Conservation (phyloP, 1,140 invertebrate species). For the Drosophila trapezifrons region DNA sequence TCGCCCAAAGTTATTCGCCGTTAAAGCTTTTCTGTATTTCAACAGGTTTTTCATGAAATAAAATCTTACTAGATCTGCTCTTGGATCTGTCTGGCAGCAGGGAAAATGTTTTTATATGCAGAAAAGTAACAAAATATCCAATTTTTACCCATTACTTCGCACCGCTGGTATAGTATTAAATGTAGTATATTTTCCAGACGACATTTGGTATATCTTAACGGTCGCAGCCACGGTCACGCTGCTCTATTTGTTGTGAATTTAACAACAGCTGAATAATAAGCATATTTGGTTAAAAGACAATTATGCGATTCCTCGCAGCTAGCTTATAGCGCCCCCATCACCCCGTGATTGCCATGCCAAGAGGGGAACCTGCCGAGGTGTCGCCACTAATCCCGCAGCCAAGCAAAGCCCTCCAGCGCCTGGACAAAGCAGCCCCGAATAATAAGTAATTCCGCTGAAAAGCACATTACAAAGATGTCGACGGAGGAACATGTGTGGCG, state of each 20-base stretch:
- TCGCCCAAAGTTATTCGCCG: neutral
- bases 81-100: neutral
- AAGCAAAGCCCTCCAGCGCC: slow-evolving; percentile 2
- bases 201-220: neutral
- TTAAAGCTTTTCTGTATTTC: neutral
- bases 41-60: neutral
- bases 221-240: slow-evolving; percentile 3
- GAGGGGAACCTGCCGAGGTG: slow-evolving; percentile 10
- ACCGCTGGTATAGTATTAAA: neutral
- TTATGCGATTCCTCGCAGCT: slow-evolving; percentile 24
- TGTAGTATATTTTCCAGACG: neutral
- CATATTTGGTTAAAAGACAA: slow-evolving; percentile 40
- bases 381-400: slow-evolving; percentile 20
- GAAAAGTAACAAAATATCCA: neutral
- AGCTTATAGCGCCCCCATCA: slow-evolving; percentile 30
- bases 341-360: slow-evolving; percentile 28
- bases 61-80: neutral
- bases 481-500: slow-evolving; percentile 85
- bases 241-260: slow-evolving; percentile 24
- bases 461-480: slow-evolving; percentile 49
- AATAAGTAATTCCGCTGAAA: slow-evolving; percentile 22
- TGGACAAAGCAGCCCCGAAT: slow-evolving; percentile 5
- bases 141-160: too few species aligned
- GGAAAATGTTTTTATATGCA: neutral
- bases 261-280: slow-evolving; percentile 32